Conservation (phyloP, 1,140 invertebrate species). For the Neuroterus valhalla region DNA sequence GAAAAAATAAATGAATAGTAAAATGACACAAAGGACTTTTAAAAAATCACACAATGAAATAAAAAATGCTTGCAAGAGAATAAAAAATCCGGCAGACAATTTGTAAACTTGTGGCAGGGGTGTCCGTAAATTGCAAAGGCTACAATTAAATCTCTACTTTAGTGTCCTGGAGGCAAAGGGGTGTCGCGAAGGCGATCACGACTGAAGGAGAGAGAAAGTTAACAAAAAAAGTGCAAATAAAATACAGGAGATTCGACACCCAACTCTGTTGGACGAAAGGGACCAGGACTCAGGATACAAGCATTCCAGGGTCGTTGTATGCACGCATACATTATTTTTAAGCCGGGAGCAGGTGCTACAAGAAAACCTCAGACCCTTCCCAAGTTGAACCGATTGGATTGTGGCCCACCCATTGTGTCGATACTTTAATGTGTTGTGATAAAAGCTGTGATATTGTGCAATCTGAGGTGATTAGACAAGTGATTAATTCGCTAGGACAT, state of each 20-base stretch:
- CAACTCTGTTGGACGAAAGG: background rate
- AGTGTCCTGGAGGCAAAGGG: slow-evolving; percentile 16
- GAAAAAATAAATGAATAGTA: background rate
- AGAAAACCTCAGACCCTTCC: slow-evolving; percentile 12
- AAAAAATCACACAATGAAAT: background rate
- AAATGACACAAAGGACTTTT: background rate
- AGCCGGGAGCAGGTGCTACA: slow-evolving; percentile 27
- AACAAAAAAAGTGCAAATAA: background rate
- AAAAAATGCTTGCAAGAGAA: background rate
- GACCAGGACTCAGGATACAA: slow-evolving; percentile 4
- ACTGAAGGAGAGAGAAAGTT: background rate
- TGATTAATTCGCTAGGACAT: background rate
- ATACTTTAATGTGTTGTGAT: slow-evolving; percentile 51
- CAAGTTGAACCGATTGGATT: slow-evolving; percentile 4
- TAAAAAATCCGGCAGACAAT: background rate
- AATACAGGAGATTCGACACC: slow-evolving; percentile 26
- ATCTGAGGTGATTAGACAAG: slow-evolving; percentile 6
- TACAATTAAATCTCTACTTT: slow-evolving; percentile 30
- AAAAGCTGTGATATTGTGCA: slow-evolving; percentile 55
- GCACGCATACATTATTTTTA: slow-evolving; percentile 26
- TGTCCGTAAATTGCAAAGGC: slow-evolving; percentile 23
- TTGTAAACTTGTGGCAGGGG: slow-evolving; percentile 7
- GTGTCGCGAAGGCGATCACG: background rate
- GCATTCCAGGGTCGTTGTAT: slow-evolving; percentile 24
- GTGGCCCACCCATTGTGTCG: slow-evolving; percentile 25